Evolutionary conservation across 2,888 invertebrate genomes (phyloP), one percentile per base, ranked within the genome.

Genomic region (Allophyes oxyacanthae): DNA sequence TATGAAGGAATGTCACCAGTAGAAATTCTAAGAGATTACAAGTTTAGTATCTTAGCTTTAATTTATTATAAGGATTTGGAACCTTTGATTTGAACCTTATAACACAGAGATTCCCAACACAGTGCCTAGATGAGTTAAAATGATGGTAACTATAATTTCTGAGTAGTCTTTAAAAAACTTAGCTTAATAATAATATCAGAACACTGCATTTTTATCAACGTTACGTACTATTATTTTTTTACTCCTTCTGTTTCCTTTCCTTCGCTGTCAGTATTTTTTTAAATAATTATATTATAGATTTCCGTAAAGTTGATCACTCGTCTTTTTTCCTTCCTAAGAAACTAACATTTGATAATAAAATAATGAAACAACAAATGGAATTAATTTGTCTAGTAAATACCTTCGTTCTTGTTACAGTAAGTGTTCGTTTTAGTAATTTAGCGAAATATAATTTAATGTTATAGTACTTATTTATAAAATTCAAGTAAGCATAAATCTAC

Each of bases 1-100:
- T 73, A 81, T 62, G 66, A 75, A 59, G 64, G 41, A 64, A 67
- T 73, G 68, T 66, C 64, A 55, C 78, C 81, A 82, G 87, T 89
- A 89, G 84, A 89, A 89, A 89, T 88, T 83, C 89, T 88, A 88
- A 81, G 77, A 87, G 85, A 86, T 86, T 89, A 88, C 76, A 83
- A 79, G 77, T 77, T 77, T 76, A 72, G 49, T 55, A 67, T 62
- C 54, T 70, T 76, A 74, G 55, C 20, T 14, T 75, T 60, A 61
- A 69, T 72, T 56, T 64, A 62, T 55, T 13, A 56, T 72, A 69
- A 54, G 61, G 74, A 77, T 72, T 68, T 72, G 65, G 72, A 75
- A n/a, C n/a, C n/a, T n/a, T n/a, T n/a, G n/a, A n/a, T n/a, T n/a
- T n/a, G n/a, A 78, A 75, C 54, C 55, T 63, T 72, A 53, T 41